Conservation (phyloP, 30 jellyfish, hydroid and myxozoan genomes). For the Nemopilema nomurai region DNA sequence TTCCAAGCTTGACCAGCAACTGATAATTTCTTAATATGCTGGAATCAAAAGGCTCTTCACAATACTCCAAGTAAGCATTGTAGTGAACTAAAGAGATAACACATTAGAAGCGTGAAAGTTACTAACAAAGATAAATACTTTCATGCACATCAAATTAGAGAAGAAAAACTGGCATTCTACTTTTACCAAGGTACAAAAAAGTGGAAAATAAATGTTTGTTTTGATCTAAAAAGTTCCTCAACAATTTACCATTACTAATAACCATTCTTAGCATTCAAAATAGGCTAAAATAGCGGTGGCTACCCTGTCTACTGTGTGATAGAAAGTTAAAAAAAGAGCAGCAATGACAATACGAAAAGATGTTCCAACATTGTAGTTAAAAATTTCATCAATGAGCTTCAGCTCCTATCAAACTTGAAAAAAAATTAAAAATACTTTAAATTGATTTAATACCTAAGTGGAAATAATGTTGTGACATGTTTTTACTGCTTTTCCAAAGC, state of each 20-base stretch:
- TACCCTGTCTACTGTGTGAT: neutral
- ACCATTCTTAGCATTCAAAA: too few species aligned
- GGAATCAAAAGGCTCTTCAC: slow-evolving; percentile 97
- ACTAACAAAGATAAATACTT: neutral
- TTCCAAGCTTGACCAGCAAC: slow-evolving; percentile 57
- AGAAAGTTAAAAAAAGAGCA: too few species aligned
- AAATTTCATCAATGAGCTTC: neutral
- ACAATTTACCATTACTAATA: too few species aligned
- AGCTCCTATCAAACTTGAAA: neutral
- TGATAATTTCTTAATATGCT: slow-evolving; percentile 82
- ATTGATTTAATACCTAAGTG: too few species aligned
- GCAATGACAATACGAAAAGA: too few species aligned
- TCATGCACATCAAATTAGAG: too few species aligned
- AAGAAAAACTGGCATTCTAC: too few species aligned
- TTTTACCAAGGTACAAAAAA: too few species aligned
- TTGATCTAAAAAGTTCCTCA: too few species aligned
- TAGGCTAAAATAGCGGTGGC: neutral
- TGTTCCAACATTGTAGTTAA: neutral
- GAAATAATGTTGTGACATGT: too few species aligned
- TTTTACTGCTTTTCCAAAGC: too few species aligned
- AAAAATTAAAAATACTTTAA: neutral
- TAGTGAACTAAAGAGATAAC: slow-evolving; percentile 70
- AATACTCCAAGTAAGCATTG: slow-evolving; percentile 80
- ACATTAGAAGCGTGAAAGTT: neutral
- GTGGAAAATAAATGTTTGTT: too few species aligned